phyloP scores from a whole-genome alignment of 2,888 invertebrate species.

The Stratiomys singularior region DNA sequence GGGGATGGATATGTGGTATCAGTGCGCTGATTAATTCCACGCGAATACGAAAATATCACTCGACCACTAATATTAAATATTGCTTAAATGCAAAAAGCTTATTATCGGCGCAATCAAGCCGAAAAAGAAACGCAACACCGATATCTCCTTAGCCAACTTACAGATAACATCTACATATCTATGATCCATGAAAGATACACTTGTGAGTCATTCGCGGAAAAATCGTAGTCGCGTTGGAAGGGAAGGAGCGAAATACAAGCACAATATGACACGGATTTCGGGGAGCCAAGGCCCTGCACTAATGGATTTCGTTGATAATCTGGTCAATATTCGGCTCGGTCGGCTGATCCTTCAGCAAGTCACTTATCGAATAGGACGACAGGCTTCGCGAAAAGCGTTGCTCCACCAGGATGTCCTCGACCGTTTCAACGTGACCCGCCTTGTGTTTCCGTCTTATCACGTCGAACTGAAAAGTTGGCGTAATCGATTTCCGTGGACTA shows the following conservation, averaged over 20 bases:
- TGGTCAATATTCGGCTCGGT: constrained; percentile 32
- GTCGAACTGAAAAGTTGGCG: constrained; percentile 4
- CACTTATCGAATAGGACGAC: constrained; percentile 65
- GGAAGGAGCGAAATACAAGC: no score
- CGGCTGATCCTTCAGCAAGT: constrained; percentile 60
- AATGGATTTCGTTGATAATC: constrained; percentile 42
- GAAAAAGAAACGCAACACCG: not conserved
- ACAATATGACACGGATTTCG: no score
- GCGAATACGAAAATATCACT: constrained; percentile 12
- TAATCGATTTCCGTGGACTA: not conserved
- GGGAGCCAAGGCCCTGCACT: not conserved
- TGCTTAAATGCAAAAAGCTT: constrained; percentile 17
- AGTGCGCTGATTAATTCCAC: not conserved
- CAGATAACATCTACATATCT: constrained; percentile 4
- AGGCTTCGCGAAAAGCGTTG: constrained; percentile 62
- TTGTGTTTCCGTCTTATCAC: constrained; percentile 21
- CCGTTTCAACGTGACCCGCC: constrained; percentile 56
- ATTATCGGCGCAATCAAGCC: constrained; percentile 10
- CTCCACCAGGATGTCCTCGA: constrained; percentile 63
- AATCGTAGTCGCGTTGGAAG: not conserved
- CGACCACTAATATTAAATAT: not conserved
- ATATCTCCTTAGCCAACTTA: not conserved
- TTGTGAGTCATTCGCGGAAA: constrained; percentile 21
- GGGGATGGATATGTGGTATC: no score
- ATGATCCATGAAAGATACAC: not conserved